Evolutionary conservation across 1,140 invertebrate species (phyloP).

Genomic region (Drosophila sechellia): DNA sequence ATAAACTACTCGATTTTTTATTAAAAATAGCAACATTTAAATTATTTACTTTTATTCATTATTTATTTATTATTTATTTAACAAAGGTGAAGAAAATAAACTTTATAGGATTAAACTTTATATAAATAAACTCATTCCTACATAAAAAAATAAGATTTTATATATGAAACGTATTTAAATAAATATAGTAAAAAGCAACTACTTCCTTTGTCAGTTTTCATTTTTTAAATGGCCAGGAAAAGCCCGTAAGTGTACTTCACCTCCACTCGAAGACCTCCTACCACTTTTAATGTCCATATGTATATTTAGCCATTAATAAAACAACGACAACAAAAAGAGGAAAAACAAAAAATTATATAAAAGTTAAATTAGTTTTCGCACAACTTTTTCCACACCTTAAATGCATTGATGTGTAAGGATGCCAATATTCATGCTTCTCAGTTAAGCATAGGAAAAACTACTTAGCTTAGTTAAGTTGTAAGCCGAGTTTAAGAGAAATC

Average conservation of each 20-base stretch:
- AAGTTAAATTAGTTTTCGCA: slow-evolving; percentile 22
- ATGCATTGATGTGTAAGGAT: slow-evolving; percentile 51
- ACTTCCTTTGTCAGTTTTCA: neutral
- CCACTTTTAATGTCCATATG: slow-evolving; percentile 54
- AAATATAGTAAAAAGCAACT: neutral
- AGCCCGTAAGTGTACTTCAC: slow-evolving; percentile 39
- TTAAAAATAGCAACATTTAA: too few species aligned
- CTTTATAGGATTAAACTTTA: neutral
- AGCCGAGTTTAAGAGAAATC: slow-evolving; percentile 8
- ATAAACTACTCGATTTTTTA: too few species aligned
- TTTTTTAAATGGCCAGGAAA: slow-evolving; percentile 47
- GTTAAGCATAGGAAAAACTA: slow-evolving; percentile 53
- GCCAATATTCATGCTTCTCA: slow-evolving; percentile 62
- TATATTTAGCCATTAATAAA: slow-evolving; percentile 36
- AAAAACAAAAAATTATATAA: slow-evolving; percentile 20
- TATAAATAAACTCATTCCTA: neutral
- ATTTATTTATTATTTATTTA: too few species aligned
- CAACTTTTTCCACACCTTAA: slow-evolving; percentile 64
- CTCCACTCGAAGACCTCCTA: slow-evolving; percentile 29
- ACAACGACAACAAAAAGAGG: slow-evolving; percentile 23
- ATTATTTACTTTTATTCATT: too few species aligned
- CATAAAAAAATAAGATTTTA: neutral
- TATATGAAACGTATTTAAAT: neutral
- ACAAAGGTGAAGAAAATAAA: too few species aligned
- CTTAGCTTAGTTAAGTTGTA: neutral